These are phyloP conservation scores for Elmis aenea DNA, from an alignment of 2,888 invertebrate species.

Conservation along the genomic window DNA sequence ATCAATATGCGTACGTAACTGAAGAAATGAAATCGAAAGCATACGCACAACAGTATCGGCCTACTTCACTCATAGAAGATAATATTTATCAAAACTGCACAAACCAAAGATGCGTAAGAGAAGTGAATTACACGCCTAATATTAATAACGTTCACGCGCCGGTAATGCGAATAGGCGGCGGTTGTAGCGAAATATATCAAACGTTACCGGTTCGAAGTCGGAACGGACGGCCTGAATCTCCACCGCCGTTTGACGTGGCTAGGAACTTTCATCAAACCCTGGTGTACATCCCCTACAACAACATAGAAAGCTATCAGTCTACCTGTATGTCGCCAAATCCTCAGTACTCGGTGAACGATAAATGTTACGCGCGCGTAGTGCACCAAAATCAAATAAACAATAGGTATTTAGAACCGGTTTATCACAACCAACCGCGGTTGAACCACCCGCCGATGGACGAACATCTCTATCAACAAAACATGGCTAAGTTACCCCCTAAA, in stretches of 20 bases:
- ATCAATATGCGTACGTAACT: conserved; percentile 32
- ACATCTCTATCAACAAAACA: conserved; percentile 35
- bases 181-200: conserved; percentile 37
- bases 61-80: conserved; percentile 44
- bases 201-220: conserved; percentile 40
- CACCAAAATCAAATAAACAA: conserved; percentile 45
- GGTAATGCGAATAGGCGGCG: conserved; percentile 37
- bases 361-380: conserved; percentile 35
- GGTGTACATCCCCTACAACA: conserved; percentile 63
- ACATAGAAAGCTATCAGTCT: conserved; percentile 41
- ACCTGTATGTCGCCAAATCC: conserved; percentile 29
- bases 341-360: conserved; percentile 36
- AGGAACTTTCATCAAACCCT: conserved; percentile 65
- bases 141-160: conserved; percentile 36
- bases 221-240: conserved; percentile 61
- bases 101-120: conserved; percentile 34
- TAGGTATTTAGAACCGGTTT: conserved; percentile 41
- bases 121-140: conserved; percentile 32
- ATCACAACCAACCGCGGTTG: conserved; percentile 33
- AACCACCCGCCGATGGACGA: conserved; percentile 29
- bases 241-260: conserved; percentile 57
- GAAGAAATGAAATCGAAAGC: conserved; percentile 32
- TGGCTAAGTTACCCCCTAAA: conserved; percentile 28
- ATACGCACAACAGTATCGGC: conserved; percentile 37
- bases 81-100: conserved; percentile 53